Evolutionary conservation across 2,113 vertebrate genomes (phyloP).

Genomic region (Pseudopipra pipra): DNA sequence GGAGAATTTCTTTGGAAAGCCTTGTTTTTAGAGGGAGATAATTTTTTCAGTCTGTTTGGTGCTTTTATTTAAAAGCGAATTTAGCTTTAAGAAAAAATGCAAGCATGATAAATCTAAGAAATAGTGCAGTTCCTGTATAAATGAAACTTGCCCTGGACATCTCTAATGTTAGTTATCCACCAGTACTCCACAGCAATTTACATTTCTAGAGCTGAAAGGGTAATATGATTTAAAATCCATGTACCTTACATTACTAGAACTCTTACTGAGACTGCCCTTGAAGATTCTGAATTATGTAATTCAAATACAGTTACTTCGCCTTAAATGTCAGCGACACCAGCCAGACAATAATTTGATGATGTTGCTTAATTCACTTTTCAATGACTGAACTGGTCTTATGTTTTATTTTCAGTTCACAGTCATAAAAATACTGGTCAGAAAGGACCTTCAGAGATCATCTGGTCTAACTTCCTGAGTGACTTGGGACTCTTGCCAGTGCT

Average conservation of each 20-base stretch:
- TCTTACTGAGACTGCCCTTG: slow-evolving; percentile 1
- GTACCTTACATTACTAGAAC: not conserved
- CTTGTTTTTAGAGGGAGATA: not conserved
- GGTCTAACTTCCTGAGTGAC: not conserved
- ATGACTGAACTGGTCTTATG: not conserved
- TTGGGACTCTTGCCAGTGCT: not conserved
- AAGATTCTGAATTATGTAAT: slow-evolving; percentile 24
- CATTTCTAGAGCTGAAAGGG: not conserved
- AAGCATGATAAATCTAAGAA: not conserved
- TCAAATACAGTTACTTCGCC: not conserved
- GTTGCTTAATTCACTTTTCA: not conserved
- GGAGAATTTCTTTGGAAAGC: slow-evolving; percentile 25
- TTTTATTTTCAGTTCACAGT: slow-evolving; percentile 10
- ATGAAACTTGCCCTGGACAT: not conserved
- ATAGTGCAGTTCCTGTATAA: not conserved
- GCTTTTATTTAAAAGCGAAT: slow-evolving; percentile 13
- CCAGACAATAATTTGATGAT: slow-evolving; percentile 18
- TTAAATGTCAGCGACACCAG: not conserved
- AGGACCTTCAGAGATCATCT: not conserved
- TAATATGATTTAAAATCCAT: slow-evolving; percentile 47
- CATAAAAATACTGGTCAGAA: slow-evolving; percentile 14
- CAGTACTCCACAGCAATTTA: not conserved
- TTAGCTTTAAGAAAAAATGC: not conserved
- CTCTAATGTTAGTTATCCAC: not conserved
- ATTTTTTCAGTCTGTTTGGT: not conserved